Evolutionary conservation across 2,888 invertebrate genomes (phyloP), one percentile per base, ranked within the genome.

Genomic region (Lysandra bellargus): DNA sequence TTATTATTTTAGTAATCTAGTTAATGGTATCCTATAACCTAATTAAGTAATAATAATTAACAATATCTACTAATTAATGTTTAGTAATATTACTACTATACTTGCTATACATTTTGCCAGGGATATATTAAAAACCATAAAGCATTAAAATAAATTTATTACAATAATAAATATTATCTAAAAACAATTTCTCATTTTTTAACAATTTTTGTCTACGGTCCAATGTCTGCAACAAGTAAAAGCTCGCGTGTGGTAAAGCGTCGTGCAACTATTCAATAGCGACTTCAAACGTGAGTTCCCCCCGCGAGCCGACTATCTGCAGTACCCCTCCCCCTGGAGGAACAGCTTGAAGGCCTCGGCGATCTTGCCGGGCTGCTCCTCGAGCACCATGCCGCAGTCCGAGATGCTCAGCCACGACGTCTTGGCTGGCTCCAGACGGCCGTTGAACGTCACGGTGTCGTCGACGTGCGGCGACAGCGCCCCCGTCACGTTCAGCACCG

Each of bases 331-430:
- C 85, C 99, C 99, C 95, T 99, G 99, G 84, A 99, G 96, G 95
- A 99, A 99, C 86, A 99, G 96, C 89, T 98, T 96, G 94, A 99
- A 98, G 80, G 99, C 99, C 95, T 99, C 99, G 87, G 98, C 97
- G 85, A 99, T 97, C 96, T 99, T 99, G 84, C 97, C 98, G 72
- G 99, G 99, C 91, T 99, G 98, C 91, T 99, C 99, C 94, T 99
- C 99, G 86, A 99, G 93, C 7, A 99, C 98, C 98, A 99, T 98
- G 82, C 99, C 99, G 90, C 99, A 99, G 91, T 99, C 99, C 53
- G 98, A 98, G 85, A 99, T 97, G 97, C 99, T 99, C 96, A 99
- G 97, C 98, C 99, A 99, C 78, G 99, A 98, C 61, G 99, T 98
- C 90, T 98, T 98, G 82, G 98, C 96, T 17, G 99, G 99, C 91